Percentiles rank a stretch among this genome's conserved stretches.
Evolutionary conservation across 2,888 invertebrate species (phyloP).

Genomic region (Ditylenchus weischeri): DNA sequence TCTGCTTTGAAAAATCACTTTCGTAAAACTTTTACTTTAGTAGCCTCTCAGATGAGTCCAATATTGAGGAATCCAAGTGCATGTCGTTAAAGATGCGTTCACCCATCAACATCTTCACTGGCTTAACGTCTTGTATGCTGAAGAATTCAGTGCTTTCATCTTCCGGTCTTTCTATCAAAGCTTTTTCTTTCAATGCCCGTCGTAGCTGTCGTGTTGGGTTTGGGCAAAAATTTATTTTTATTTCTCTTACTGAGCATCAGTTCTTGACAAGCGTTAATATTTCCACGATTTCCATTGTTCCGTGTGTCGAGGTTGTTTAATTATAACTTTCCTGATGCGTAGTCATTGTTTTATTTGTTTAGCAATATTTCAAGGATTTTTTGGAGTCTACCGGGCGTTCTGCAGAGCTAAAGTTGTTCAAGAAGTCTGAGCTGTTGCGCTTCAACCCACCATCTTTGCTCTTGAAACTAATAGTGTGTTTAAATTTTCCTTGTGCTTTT

Average conservation of each 20-base stretch:
- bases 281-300: conserved; percentile 2
- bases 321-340: not conserved
- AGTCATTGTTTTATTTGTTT: not conserved
- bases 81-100: not conserved
- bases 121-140: not conserved
- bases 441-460: conserved; percentile 17
- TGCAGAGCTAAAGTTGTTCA: not conserved
- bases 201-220: conserved; percentile 25
- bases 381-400: not conserved
- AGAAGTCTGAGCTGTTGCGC: conserved; percentile 4
- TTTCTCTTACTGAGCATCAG: not conserved
- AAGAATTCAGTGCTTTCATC: conserved; percentile 4
- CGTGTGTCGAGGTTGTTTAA: conserved; percentile 6
- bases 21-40: no score
- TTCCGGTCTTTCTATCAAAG: not conserved
- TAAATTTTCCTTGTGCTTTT: no score
- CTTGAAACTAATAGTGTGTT: conserved; percentile 1
- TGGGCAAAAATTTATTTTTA: conserved; percentile 3
- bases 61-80: no score
- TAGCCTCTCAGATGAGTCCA: no score
- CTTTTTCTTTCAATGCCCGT: not conserved
- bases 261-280: conserved; percentile 1
- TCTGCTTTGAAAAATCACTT: no score
- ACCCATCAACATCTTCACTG: conserved; percentile 13
- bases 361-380: conserved; percentile 9